phyloP scores from a whole-genome alignment of 2,797 vertebrate species.

The Erpetoichthys calabaricus region DNA sequence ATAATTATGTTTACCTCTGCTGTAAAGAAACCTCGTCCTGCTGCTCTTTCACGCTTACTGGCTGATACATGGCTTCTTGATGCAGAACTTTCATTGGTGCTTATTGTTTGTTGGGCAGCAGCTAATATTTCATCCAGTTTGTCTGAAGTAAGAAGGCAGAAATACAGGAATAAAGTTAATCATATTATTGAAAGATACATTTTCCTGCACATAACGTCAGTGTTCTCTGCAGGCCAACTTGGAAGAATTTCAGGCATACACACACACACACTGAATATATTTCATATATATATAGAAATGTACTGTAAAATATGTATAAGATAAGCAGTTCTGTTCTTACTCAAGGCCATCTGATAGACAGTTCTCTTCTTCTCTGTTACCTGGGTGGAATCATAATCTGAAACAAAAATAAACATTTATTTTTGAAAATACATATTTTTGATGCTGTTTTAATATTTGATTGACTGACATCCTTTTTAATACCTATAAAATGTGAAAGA shows the following conservation, averaged over 20 bases:
- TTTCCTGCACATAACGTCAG: no score
- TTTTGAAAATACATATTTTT: neutral
- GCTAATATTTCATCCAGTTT: slow-evolving; percentile 89
- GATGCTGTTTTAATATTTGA: neutral
- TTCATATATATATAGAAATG: no score
- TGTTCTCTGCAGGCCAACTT: no score
- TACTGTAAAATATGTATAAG: no score
- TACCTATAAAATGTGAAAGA: no score
- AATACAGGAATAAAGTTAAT: neutral
- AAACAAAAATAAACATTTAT: slow-evolving; percentile 5
- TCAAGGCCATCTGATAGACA: slow-evolving; percentile 90
- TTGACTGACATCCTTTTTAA: no score
- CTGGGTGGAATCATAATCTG: slow-evolving; percentile 75
- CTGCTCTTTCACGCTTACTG: slow-evolving; percentile 44
- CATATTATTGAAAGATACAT: no score
- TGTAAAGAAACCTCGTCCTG: slow-evolving; percentile 40
- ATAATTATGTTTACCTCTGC: no score
- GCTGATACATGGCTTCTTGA: slow-evolving; percentile 49
- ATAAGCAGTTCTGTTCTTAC: no score
- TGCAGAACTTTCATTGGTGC: slow-evolving; percentile 66
- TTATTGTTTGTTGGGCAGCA: slow-evolving; percentile 86
- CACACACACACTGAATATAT: no score
- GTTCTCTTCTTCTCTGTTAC: slow-evolving; percentile 85
- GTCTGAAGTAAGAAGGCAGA: slow-evolving; percentile 45
- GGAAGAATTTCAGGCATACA: no score